Conservation (phyloP, 2,797 vertebrate genomes). For the Macroramphosus scolopax region DNA sequence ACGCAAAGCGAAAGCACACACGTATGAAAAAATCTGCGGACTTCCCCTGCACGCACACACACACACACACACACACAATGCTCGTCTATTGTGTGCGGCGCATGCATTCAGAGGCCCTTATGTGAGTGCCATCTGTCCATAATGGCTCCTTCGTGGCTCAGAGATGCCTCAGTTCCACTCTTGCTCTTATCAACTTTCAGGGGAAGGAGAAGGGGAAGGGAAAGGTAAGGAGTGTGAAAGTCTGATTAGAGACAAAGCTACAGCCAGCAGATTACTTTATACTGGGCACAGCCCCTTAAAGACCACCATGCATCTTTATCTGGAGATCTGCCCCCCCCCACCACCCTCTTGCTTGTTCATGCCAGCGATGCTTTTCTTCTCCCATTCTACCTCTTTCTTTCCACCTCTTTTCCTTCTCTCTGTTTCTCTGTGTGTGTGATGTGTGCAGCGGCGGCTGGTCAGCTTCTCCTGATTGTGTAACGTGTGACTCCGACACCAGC, state of each 20-base stretch:
- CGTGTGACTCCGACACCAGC: slow-evolving; percentile 47
- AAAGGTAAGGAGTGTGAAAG: slow-evolving; percentile 62
- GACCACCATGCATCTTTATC: slow-evolving; percentile 59
- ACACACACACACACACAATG: slow-evolving; percentile 21
- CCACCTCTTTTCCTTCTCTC: not conserved
- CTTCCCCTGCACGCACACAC: not conserved
- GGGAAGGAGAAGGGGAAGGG: slow-evolving; percentile 33
- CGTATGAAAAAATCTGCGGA: no score
- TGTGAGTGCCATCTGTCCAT: slow-evolving; percentile 57
- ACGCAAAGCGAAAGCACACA: no score
- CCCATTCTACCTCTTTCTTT: slow-evolving; percentile 7
- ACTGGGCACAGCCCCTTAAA: slow-evolving; percentile 48
- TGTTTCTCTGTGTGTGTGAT: slow-evolving; percentile 26
- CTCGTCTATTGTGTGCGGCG: slow-evolving; percentile 37
- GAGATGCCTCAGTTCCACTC: slow-evolving; percentile 45
- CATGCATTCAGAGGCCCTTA: slow-evolving; percentile 41
- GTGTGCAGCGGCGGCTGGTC: no score
- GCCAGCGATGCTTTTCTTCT: slow-evolving; percentile 39
- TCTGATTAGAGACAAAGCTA: slow-evolving; percentile 56
- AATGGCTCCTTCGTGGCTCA: slow-evolving; percentile 49
- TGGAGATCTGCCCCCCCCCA: slow-evolving; percentile 31
- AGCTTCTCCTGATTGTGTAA: slow-evolving; percentile 64
- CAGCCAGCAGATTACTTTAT: slow-evolving; percentile 60
- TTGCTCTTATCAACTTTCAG: slow-evolving; percentile 68
- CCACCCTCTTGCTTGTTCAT: slow-evolving; percentile 22